These are phyloP conservation scores for Zhengitettix transpicula DNA, from an alignment of 2,888 invertebrate species.

Conservation along the genomic window DNA sequence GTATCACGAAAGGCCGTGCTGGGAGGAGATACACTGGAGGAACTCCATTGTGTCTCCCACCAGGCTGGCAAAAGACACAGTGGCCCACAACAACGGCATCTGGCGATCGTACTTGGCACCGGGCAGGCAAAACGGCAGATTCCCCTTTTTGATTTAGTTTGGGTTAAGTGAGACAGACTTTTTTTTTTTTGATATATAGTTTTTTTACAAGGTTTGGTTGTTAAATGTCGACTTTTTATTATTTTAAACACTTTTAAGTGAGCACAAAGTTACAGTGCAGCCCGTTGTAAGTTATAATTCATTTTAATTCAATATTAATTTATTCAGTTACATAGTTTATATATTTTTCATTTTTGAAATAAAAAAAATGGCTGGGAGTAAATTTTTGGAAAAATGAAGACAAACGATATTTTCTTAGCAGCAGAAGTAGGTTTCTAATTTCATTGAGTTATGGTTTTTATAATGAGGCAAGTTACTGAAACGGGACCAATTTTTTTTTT, in stretches of 20 bases:
- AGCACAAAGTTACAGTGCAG: not conserved
- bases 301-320: too few species aligned
- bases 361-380: too few species aligned
- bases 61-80: conserved; percentile 12
- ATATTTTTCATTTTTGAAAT: too few species aligned
- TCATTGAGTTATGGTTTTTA: too few species aligned
- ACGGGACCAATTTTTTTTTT: too few species aligned
- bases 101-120: conserved; percentile 17
- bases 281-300: not conserved
- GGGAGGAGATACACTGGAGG: conserved; percentile 10
- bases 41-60: conserved; percentile 11
- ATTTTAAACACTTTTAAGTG: not conserved
- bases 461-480: too few species aligned
- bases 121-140: conserved; percentile 11
- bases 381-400: too few species aligned
- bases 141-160: conserved; percentile 10
- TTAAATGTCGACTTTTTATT: not conserved
- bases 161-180: not conserved
- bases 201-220: not conserved
- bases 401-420: too few species aligned
- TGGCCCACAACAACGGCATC: conserved; percentile 17
- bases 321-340: too few species aligned
- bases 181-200: not conserved
- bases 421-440: too few species aligned
- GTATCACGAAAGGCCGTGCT: conserved; percentile 8